Evolutionary conservation across 2,888 invertebrate species (phyloP).

Genomic region (Caenorhabditis macrosperma): DNA sequence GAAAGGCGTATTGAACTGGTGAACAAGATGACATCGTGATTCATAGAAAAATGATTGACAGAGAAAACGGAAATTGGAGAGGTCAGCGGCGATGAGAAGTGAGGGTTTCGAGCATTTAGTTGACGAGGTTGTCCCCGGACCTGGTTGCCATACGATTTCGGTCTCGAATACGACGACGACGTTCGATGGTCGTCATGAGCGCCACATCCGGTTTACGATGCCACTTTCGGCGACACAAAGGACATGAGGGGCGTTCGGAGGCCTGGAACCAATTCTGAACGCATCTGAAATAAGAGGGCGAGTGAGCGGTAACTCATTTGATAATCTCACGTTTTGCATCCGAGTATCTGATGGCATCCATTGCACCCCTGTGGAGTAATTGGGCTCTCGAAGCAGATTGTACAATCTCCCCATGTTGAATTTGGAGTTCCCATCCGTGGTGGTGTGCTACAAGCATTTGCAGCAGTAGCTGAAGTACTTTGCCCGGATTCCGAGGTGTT

Average conservation of each 20-base stretch:
- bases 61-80: no score
- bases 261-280: background rate
- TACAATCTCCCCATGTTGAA: constrained; percentile 29
- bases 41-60: no score
- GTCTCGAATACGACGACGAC: background rate
- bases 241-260: background rate
- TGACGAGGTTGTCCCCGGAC: background rate
- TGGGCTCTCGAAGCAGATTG: constrained; percentile 27
- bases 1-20: no score
- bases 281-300: background rate
- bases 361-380: constrained; percentile 25
- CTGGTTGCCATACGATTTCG: background rate
- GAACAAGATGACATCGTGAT: no score
- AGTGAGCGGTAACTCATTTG: background rate
- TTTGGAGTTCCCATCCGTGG: constrained; percentile 1
- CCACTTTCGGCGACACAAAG: constrained; percentile 27
- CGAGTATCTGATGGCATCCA: constrained; percentile 10
- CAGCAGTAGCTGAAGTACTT: background rate
- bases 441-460: background rate
- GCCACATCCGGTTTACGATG: constrained; percentile 4
- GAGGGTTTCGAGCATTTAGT: background rate
- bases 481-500: background rate
- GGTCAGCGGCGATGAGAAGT: no score
- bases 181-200: background rate
- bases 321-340: constrained; percentile 15